phyloP scores from a whole-genome alignment of 2,113 vertebrate species.

The Oophaga pumilio region DNA sequence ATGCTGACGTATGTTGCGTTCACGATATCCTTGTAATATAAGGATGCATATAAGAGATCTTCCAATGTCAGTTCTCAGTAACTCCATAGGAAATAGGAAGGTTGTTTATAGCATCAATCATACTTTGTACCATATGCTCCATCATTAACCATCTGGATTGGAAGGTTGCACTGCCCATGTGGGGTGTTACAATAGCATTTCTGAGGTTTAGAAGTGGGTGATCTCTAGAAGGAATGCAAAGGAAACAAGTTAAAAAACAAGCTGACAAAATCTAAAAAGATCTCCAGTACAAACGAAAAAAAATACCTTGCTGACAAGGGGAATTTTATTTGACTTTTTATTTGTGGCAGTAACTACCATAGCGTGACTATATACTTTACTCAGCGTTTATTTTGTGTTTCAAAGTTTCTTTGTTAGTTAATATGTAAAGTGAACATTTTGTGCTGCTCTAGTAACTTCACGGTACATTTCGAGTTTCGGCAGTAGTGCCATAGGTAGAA shows the following conservation, averaged over 20 bases:
- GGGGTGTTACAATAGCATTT: slow-evolving; percentile 65
- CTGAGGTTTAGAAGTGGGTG: slow-evolving; percentile 66
- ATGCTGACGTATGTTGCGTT: neutral
- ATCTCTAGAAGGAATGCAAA: slow-evolving; percentile 63
- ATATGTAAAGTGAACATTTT: no score
- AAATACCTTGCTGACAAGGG: no score
- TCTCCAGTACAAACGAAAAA: no score
- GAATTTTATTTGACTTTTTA: no score
- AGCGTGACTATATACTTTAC: no score
- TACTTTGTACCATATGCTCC: slow-evolving; percentile 62
- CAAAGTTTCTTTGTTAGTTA: no score
- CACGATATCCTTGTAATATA: neutral
- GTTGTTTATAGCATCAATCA: slow-evolving; percentile 60
- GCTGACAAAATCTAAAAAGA: neutral
- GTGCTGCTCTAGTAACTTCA: no score
- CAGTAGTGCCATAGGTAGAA: no score
- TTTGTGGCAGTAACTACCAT: no score
- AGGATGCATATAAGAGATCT: neutral
- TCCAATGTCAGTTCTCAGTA: slow-evolving; percentile 6
- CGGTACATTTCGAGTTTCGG: no score
- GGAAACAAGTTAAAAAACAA: slow-evolving; percentile 30
- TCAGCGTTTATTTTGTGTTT: no score
- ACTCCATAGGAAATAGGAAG: slow-evolving; percentile 67
- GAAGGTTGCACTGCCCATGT: slow-evolving; percentile 62
- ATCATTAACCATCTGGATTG: slow-evolving; percentile 59